Base-by-base conservation (phyloP, 2,888 invertebrate genomes). In the Stomorhina lunata region DNA sequence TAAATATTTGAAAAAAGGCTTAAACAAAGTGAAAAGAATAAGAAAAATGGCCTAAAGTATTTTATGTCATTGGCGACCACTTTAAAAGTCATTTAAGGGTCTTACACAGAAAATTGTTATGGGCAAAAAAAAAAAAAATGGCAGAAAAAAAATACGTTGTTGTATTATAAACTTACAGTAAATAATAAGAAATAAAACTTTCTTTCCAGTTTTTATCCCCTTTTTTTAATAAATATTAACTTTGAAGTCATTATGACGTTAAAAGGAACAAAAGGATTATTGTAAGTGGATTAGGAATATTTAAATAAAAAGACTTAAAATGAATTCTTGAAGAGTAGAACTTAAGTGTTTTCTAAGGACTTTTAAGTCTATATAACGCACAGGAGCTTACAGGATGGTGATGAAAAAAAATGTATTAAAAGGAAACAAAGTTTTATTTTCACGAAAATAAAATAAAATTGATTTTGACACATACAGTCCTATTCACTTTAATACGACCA, bases 21-120 rank as follows among this genome's bases (percentile, higher is more conserved):
- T 69, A 29, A 40, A 55, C 55, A 69, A 71, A 45, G n/a, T n/a
- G n/a, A n/a, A 29, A 25, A 45, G 20, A 17, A 53, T 2, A 63
- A 32, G 9, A 17, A 48, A 69, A 71, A 48, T 22, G 15, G 65
- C 65, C 65, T 48, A 7, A 71, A 71, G 65, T 57, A 37, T 37
- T 63, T 79, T 37, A 29, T 79, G 71, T 65, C 71, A 65, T 72
- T 79, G 63, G 71, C 48, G 78, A 65, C 71, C 57, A 65, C 45
- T 79, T 79, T 55, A 57, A 65, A 79, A 63, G 78, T 48, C 71
- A 65, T 57, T 63, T 65, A 37, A 57, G 37, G 37, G 27, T 65
- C 63, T 71, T 63, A 27, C 4, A 53, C 4, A 27, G 25, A 40
- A 29, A 61, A 53, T n/a, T n/a, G n/a, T n/a, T n/a, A n/a, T n/a